Percentiles rank a stretch among this genome's conserved stretches.
Evolutionary conservation across 2,113 vertebrate species (phyloP).

Genomic region (Sisor rabdophorus): DNA sequence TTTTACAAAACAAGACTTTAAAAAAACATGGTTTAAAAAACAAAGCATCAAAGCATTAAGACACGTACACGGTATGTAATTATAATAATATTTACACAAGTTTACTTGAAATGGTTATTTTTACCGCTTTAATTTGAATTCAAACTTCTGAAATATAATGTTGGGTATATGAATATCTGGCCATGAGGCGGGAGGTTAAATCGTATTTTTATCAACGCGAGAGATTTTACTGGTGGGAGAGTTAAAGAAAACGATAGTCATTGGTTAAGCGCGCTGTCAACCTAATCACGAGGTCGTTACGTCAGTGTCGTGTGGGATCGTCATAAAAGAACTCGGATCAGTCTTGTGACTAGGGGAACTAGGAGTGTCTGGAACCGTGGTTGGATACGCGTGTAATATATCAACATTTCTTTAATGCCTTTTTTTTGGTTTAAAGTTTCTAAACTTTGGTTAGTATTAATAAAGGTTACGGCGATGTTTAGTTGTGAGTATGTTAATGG

Average conservation of each 20-base stretch:
- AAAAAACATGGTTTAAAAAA: neutral
- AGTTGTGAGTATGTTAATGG: neutral
- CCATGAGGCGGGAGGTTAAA: neutral
- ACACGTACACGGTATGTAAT: neutral
- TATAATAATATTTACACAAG: neutral
- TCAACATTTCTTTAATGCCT: neutral
- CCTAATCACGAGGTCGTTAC: neutral
- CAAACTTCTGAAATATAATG: neutral
- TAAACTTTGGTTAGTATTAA: neutral
- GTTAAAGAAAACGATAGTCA: neutral
- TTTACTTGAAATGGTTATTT: neutral
- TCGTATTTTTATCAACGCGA: no score
- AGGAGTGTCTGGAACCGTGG: rapidly evolving
- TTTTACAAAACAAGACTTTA: neutral
- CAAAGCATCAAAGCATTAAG: neutral
- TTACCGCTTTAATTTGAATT: neutral
- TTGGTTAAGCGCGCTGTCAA: slow-evolving; percentile 15
- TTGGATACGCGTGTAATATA: neutral
- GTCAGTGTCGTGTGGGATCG: neutral
- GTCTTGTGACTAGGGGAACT: slow-evolving; percentile 53
- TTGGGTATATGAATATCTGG: neutral
- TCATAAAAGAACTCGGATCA: slow-evolving; percentile 6
- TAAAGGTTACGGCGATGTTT: neutral
- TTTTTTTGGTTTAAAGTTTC: neutral
- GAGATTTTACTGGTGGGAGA: neutral